phyloP scores from a whole-genome alignment of 1,140 invertebrate genomes.

The Pachyrhynchus sulphureomaculatus region DNA sequence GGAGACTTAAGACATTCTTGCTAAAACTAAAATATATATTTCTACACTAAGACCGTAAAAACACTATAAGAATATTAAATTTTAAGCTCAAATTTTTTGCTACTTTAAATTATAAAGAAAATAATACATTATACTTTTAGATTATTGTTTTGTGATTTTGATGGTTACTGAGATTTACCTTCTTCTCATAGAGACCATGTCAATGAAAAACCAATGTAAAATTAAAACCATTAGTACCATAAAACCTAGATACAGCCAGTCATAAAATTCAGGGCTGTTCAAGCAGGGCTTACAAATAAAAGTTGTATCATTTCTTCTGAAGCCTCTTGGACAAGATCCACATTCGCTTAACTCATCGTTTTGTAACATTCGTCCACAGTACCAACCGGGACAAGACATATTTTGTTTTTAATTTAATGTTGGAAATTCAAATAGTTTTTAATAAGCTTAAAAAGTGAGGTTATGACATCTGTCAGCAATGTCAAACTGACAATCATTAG shows the following conservation, averaged over 20 bases:
- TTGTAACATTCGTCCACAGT: constrained; percentile 74
- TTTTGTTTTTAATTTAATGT: constrained; percentile 1
- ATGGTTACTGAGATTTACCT: constrained; percentile 58
- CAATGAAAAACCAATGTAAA: constrained; percentile 90
- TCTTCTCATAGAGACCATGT: constrained; percentile 74
- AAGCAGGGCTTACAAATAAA: constrained; percentile 77
- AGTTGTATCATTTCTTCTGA: constrained; percentile 60
- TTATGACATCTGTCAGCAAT: constrained; percentile 4
- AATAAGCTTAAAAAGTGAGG: neutral
- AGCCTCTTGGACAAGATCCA: constrained; percentile 85
- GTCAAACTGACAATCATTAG: constrained; percentile 22
- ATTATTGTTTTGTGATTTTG: too few relatives aligned
- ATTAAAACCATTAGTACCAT: constrained; percentile 85
- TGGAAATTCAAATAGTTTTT: neutral
- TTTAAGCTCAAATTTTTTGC: too few relatives aligned
- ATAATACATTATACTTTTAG: too few relatives aligned
- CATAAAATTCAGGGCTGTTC: constrained; percentile 79
- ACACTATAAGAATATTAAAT: too few relatives aligned
- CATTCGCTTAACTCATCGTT: constrained; percentile 76
- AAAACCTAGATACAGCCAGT: constrained; percentile 92
- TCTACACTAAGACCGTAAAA: neutral
- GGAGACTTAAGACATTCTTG: constrained; percentile 69
- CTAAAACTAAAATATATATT: constrained; percentile 60
- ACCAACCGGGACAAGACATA: constrained; percentile 74
- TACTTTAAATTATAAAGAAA: too few relatives aligned